Conservation (phyloP, 2,113 vertebrate species). For the Muntiacus reevesi region DNA sequence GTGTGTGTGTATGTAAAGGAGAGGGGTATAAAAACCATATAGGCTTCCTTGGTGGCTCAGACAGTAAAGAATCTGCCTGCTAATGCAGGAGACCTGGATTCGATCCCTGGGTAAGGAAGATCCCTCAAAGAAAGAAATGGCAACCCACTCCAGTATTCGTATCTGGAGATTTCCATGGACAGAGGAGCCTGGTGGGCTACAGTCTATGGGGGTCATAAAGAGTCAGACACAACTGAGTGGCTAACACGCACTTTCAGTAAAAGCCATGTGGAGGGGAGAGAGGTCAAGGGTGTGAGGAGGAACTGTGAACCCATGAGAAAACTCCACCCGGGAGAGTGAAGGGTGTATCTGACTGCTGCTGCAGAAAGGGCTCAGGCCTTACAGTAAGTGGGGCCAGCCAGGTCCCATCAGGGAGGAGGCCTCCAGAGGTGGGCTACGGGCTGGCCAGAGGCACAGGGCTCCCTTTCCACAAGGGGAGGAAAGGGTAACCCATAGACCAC, state of each 20-base stretch:
- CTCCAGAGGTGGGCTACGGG: background rate
- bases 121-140: background rate
- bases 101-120: rapidly evolving
- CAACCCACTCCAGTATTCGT: background rate
- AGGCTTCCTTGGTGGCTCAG: background rate
- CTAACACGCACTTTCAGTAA: background rate
- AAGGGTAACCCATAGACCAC: background rate
- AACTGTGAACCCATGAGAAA: background rate
- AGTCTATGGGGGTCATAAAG: background rate
- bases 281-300: background rate
- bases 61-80: background rate
- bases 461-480: background rate
- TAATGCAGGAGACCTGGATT: background rate
- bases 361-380: background rate
- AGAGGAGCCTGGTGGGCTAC: background rate
- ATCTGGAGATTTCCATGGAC: background rate
- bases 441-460: background rate
- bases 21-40: background rate
- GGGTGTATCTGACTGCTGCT: background rate
- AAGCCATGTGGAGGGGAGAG: background rate
- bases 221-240: background rate
- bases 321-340: background rate
- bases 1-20: background rate
- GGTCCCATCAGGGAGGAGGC: background rate
- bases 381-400: background rate